Conservation (phyloP, 37 sponge, comb jelly and placozoan genomes). For the Spongilla lacustris region DNA sequence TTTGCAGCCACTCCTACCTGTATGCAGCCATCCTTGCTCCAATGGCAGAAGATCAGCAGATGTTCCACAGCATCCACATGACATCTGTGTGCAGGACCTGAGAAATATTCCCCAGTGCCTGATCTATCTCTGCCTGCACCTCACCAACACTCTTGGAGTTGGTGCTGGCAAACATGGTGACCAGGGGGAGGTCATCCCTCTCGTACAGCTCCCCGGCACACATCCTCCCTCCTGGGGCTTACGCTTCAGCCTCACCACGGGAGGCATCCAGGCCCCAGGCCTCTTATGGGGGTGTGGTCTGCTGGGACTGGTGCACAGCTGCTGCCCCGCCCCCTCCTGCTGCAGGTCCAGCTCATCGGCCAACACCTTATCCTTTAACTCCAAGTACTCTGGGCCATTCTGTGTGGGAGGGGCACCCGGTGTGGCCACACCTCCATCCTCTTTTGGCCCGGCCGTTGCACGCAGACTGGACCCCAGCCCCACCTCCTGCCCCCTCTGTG, state of each 20-base stretch:
- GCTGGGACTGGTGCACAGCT: background rate
- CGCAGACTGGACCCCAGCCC: background rate
- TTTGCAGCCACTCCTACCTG: background rate
- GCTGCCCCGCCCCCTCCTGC: background rate
- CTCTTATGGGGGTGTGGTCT: constrained; percentile 8
- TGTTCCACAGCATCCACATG: constrained; percentile 35
- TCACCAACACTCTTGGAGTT: constrained; percentile 20
- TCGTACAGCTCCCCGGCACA: constrained; percentile 5
- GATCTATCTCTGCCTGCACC: constrained; percentile 25
- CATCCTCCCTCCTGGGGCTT: background rate
- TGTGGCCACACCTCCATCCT: background rate
- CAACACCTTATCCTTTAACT: background rate
- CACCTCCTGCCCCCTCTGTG: background rate
- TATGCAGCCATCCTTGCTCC: constrained; percentile 67
- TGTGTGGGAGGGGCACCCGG: background rate
- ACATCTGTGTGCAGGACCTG: constrained; percentile 30
- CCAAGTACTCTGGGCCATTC: background rate
- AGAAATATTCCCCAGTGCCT: constrained; percentile 3
- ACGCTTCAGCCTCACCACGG: constrained; percentile 10
- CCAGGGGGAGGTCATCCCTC: constrained; percentile 27
- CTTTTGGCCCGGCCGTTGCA: background rate
- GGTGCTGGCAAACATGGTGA: constrained; percentile 29
- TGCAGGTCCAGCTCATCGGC: background rate
- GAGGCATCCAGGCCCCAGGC: background rate
- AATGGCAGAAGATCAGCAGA: constrained; percentile 50